Base-by-base conservation (phyloP, 2,113 vertebrate genomes). In the Cynocephalus volans region DNA sequence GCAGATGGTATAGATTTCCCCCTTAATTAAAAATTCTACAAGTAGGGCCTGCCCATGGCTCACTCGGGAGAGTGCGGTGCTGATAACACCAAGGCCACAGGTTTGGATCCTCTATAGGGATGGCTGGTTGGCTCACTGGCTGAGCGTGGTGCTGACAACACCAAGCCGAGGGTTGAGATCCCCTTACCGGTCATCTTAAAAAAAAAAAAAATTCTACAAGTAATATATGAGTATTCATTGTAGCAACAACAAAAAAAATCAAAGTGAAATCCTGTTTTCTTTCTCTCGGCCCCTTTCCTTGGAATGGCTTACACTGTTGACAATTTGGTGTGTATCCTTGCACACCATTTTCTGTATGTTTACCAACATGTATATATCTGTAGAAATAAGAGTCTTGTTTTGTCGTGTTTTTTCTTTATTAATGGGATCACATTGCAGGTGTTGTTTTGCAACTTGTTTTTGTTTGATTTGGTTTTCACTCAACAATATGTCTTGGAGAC, bases 221-320 rank as follows among this genome's bases (percentile, higher is more conserved):
- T 21, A 28, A 5, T 7, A 4, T 3, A 0, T 10, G 33, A 58
- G 10, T 6, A 1, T 36, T 65, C 36, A 18, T 28, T 33, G 24
- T 48, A 21, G 19, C 14, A n/a, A 4, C 50, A 48, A 36, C 18
- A 69, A 52, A 48, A 45, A 79, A 64, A 60, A 31, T 41, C 13
- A 24, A 12, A 62, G 9, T 50, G 62, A 23, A 36, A 8, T 36
- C 9, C 52, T n/a, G 23, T 21, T 67, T 56, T 56, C 45, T 19
- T 73, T 17, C 8, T 67, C 21, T 45, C 56, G 28, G 64, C 2
- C 15, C 62, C 19, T 70, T 90, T 62, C 52, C 81, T 6, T 65
- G 54, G 28, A 50, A 54, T 13, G 48, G 10, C 56, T 67, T 28
- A 19, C 3, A 7, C 62, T 72, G 54, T 48, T 17, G 79, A 17